Evolutionary conservation across 2,113 vertebrate genomes (phyloP).

Genomic region (Salvelinus sp.): DNA sequence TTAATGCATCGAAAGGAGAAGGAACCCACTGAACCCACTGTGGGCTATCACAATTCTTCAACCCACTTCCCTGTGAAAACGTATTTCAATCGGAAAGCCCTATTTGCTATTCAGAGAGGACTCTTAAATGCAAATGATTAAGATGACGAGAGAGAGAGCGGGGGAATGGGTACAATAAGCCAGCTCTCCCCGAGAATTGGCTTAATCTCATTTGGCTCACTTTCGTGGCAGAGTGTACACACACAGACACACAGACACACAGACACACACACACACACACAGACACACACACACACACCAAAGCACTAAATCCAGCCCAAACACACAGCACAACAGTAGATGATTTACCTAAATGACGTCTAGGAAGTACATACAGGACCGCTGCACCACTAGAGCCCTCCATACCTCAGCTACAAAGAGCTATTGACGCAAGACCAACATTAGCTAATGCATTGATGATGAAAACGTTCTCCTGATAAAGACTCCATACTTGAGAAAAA

Average conservation of each 20-base stretch:
- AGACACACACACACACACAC: background rate
- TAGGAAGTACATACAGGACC: constrained; percentile 22
- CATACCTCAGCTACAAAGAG: constrained; percentile 14
- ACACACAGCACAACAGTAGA: constrained; percentile 18
- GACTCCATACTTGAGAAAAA: background rate
- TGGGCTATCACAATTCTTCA: background rate
- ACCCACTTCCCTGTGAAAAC: constrained; percentile 13
- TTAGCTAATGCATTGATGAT: background rate
- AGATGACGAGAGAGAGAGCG: background rate
- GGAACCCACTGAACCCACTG: background rate
- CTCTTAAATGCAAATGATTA: constrained; percentile 9
- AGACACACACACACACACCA: background rate
- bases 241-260: background rate
- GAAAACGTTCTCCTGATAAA: background rate
- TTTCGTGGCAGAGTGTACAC: constrained; percentile 25
- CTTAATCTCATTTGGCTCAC: constrained; percentile 59
- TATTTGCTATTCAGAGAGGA: constrained; percentile 24
- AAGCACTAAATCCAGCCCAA: constrained; percentile 24
- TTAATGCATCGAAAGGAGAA: background rate
- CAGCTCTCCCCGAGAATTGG: constrained; percentile 47
- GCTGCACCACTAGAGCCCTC: background rate
- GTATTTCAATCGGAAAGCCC: constrained; percentile 34
- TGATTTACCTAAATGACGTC: constrained; percentile 8
- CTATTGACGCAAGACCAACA: constrained; percentile 12
- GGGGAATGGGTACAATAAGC: constrained; percentile 50